Conservation (phyloP, 23 tunicate genomes). For the Trididemnum clinides region DNA sequence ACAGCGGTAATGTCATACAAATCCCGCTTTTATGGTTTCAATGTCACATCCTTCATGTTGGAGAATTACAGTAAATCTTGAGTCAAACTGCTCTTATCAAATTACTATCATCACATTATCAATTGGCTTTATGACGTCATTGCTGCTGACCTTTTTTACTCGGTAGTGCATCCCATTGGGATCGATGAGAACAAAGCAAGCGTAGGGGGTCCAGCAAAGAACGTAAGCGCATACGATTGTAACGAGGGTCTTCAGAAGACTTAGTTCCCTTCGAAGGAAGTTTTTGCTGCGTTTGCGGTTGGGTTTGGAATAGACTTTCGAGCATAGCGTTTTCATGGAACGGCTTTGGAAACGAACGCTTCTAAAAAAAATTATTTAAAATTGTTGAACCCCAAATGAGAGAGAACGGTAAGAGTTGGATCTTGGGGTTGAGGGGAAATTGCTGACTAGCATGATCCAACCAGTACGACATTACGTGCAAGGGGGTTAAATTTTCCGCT, state of each 20-base stretch:
- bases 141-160: conserved; percentile 34
- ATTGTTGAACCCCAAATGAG: neutral
- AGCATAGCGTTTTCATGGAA: neutral
- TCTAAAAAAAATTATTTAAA: neutral
- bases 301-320: neutral
- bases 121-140: no score
- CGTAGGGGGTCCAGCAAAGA: conserved; percentile 63
- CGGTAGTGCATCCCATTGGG: conserved; percentile 7
- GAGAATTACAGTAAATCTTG: no score
- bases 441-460: neutral
- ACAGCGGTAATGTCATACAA: no score
- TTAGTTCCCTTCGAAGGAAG: conserved; percentile 24
- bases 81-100: no score
- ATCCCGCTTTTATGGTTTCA: no score
- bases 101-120: no score
- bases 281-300: neutral
- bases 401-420: neutral
- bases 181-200: conserved; percentile 36
- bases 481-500: no score
- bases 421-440: no score
- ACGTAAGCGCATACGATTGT: conserved; percentile 39
- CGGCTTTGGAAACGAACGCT: neutral
- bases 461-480: no score
- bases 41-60: no score
- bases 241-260: conserved; percentile 31